Percentiles rank a stretch among this genome's conserved stretches.
Evolutionary conservation across 2,113 vertebrate species (phyloP).

Genomic region (Antechinus flavipes): DNA sequence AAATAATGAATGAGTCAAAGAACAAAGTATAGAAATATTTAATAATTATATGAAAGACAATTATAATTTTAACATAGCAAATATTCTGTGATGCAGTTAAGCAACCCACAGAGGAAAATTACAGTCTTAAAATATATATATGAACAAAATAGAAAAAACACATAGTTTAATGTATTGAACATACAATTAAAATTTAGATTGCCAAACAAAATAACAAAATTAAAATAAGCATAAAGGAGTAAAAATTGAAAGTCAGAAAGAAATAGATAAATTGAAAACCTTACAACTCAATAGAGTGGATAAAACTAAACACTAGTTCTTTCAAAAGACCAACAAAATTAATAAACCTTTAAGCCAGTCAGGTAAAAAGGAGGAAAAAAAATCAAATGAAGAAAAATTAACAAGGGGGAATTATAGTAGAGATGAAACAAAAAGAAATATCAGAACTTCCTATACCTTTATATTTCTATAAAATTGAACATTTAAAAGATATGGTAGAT

Average conservation of each 20-base stretch:
- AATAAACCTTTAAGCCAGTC: not conserved
- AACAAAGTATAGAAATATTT: not conserved
- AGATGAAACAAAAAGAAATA: not conserved
- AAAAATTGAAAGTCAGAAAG: not conserved
- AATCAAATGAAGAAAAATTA: not conserved
- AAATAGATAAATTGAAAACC: not conserved
- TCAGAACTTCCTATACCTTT: not conserved
- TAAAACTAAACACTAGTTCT: not conserved
- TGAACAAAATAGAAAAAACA: not conserved
- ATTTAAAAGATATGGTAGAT: not conserved
- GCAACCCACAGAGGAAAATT: not conserved
- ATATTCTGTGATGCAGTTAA: not conserved
- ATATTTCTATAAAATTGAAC: not conserved
- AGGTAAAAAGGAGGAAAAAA: not conserved
- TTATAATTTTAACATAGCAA: not conserved
- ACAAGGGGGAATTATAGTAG: not conserved
- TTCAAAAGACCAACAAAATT: not conserved
- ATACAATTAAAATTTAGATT: not conserved
- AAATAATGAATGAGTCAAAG: not conserved
- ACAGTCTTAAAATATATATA: not conserved
- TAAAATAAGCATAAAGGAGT: not conserved
- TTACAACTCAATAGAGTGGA: not conserved
- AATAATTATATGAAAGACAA: not conserved
- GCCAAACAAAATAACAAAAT: not conserved
- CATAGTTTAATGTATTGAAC: not conserved